Evolutionary conservation across 1,140 invertebrate species (phyloP), one percentile per base, ranked within the genome.

Genomic region (Zaprionus ghesquierei): DNA sequence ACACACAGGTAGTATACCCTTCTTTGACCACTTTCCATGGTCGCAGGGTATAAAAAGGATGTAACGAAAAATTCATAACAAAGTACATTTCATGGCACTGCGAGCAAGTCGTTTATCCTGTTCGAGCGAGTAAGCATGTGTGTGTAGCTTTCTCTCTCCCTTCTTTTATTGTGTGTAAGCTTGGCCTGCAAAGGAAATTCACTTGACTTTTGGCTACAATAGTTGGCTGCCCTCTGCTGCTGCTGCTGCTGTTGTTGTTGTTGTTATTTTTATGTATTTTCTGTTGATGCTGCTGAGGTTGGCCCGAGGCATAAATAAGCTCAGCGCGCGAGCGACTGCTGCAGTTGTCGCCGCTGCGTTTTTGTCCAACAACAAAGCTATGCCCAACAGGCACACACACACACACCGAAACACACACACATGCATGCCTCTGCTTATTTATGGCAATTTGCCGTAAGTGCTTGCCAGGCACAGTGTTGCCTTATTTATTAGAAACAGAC

Each of bases 161-260:
- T 54, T 25, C 29, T 10, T 50, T 58, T 69, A 20, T 20, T 61
- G 49, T 69, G 29, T 64, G 20, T 53, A 20, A 68, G 61, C 69
- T 51, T 66, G 56, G 63, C 55, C 44, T 53, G 74, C 66, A 72
- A 64, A 87, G 76, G 79, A 89, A 87, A 89, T 84, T 89, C 82
- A 89, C 79, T 89, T 87, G 82, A 89, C 82, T 87, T 82, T 87
- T 89, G 82, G 84, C 82, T 70, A 86, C 66, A 81, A 78, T 81
- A 76, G 65, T 85, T 75, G 50, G 35, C 63, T 44, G 50, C 65
- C 55, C 35, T 69, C 51, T 62, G n/a, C n/a, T n/a, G n/a, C 35
- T 4, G 41, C 44, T 64, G 25, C 44, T 69, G 33, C 13, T 60
- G 15, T 35, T 31, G 49, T 77, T 53, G 23, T 58, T 22, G 35